Evolutionary conservation across 2,113 vertebrate genomes (phyloP), one percentile per base, ranked within the genome.

Genomic region (Antennarius striatus): DNA sequence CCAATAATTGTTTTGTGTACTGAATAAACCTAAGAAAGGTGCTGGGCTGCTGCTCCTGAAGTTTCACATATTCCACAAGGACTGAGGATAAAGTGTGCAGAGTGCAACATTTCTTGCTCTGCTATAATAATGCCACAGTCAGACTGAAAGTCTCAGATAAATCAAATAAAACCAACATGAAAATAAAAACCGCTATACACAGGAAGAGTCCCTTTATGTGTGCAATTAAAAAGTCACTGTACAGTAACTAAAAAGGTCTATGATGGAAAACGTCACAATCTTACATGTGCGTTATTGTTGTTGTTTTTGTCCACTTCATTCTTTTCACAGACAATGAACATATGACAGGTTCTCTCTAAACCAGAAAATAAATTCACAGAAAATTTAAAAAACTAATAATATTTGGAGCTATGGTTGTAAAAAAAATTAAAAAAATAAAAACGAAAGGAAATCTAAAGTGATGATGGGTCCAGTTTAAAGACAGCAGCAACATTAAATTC

Each of bases 401-500:
- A 61, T 3, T 16, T 53, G 77, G 22, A 16, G 82, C 85, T 85
- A 80, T 83, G 73, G 32, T 79, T 71, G 2, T 8, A 79, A 63
- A 75, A 32, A 40, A 32, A 10, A 13, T 57, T 71, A 42, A 39
- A 16, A 29, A 10, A 40, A 40, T 1, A 48, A 36, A 36, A 29
- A 4, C 13, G 43, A 36, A 22, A 29, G 15, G 9, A 58, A 56
- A 63, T 40, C 0, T 52, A 45, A 81, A 62, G 56, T 46, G 67
- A 83, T 71, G 13, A 65, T 1, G 28, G 54, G 15, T 83, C 68
- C 63, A 75, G 82, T 86, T 56, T 66, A 64, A 49, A 56, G 51
- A 70, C 66, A 79, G 84, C 79, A 89, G 86, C 79, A 89, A 83
- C 82, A 81, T 30, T 63, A 68, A 59, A 48, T 46, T 42, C 32